Percentiles rank a stretch among this genome's conserved stretches.
Conservation (phyloP, 2,888 invertebrate species). For the Cantharis lateralis region DNA sequence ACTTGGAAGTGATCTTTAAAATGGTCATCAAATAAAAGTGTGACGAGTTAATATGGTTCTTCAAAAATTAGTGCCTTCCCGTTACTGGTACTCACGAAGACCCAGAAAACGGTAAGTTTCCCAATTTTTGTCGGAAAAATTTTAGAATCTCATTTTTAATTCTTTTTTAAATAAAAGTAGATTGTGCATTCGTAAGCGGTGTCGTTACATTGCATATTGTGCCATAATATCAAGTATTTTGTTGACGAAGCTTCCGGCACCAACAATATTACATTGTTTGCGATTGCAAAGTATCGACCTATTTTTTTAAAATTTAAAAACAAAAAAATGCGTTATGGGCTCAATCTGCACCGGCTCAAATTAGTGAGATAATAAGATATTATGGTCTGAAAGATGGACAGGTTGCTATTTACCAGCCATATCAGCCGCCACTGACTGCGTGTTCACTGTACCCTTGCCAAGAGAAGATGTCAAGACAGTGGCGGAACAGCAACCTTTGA, state of each 20-base stretch:
- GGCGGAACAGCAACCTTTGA: too few species aligned
- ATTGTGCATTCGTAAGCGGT: too few species aligned
- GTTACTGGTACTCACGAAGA: slow-evolving; percentile 52
- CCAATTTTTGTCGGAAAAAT: neutral
- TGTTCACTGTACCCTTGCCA: too few species aligned
- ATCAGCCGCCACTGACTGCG: too few species aligned
- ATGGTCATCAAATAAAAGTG: slow-evolving; percentile 14
- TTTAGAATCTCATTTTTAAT: too few species aligned
- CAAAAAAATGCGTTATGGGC: too few species aligned
- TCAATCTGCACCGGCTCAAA: too few species aligned
- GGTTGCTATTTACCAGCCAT: too few species aligned
- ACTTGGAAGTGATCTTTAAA: neutral
- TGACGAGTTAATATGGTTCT: slow-evolving; percentile 49
- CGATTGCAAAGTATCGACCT: neutral
- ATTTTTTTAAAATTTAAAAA: neutral
- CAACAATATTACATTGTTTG: neutral
- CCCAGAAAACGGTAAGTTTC: slow-evolving; percentile 50
- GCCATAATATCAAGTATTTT: neutral
- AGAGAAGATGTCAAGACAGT: too few species aligned
- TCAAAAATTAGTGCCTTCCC: slow-evolving; percentile 51
- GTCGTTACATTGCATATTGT: neutral
- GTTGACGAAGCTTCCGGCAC: neutral
- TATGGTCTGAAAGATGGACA: too few species aligned
- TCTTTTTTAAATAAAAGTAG: too few species aligned
- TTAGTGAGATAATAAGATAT: too few species aligned